Evolutionary conservation across 37 sponge, comb jelly and placozoan genomes (phyloP).

Genomic region (Geodia barretti): DNA sequence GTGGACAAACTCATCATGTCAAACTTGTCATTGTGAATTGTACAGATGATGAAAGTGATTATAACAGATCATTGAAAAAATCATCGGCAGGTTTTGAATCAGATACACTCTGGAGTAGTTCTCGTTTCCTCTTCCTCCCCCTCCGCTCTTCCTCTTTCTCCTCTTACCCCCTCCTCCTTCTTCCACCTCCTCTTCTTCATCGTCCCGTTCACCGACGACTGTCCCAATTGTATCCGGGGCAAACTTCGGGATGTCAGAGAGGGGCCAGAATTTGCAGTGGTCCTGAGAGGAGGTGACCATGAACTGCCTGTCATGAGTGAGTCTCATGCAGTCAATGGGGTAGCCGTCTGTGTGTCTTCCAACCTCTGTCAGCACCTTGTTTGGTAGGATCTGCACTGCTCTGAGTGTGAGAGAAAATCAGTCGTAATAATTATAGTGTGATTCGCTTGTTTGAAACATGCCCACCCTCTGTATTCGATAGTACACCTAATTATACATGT

Average conservation of each 20-base stretch:
- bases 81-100: conserved; percentile 17
- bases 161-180: conserved; percentile 11
- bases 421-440: too few species aligned
- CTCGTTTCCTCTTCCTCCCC: conserved; percentile 19
- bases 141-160: conserved; percentile 32
- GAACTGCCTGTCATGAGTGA: conserved; percentile 47
- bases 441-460: too few species aligned
- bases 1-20: too few species aligned
- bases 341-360: conserved; percentile 47
- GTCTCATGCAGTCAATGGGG: conserved; percentile 53
- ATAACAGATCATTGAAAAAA: conserved; percentile 84
- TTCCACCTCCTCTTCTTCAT: conserved; percentile 14
- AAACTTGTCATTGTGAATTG: too few species aligned
- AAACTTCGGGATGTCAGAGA: conserved; percentile 34
- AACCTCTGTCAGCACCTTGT: conserved; percentile 32
- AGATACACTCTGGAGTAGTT: conserved; percentile 17
- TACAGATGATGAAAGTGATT: too few species aligned
- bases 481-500: too few species aligned
- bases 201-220: background rate
- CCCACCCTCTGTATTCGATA: too few species aligned
- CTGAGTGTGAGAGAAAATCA: conserved; percentile 30
- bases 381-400: conserved; percentile 72
- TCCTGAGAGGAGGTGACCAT: conserved; percentile 66
- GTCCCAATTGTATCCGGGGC: background rate
- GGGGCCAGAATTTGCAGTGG: conserved; percentile 62